These are phyloP conservation scores for Trematomus loennbergii DNA, from an alignment of 2,113 vertebrate species.

Conservation along the genomic window DNA sequence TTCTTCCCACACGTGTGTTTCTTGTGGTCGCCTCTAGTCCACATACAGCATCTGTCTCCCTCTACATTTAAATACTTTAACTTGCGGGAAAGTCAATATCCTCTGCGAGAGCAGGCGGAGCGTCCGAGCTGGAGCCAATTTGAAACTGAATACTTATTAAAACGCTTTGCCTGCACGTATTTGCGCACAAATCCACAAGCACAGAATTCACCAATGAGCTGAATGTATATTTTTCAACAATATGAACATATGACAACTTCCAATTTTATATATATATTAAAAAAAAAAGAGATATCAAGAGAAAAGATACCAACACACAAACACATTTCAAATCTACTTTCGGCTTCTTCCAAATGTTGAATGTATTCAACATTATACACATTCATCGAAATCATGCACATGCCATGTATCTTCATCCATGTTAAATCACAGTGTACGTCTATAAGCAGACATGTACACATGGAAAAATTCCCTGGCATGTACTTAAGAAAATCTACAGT, in stretches of 20 bases:
- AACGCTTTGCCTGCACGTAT: constrained; percentile 54
- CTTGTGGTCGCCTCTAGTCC: constrained; percentile 75
- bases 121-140: constrained; percentile 72
- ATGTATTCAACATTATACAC: constrained; percentile 18
- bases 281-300: background rate
- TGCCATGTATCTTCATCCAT: constrained; percentile 41
- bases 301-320: background rate
- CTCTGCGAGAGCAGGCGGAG: constrained; percentile 77
- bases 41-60: constrained; percentile 72
- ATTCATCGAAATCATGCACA: constrained; percentile 21
- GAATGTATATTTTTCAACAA: constrained; percentile 18
- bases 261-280: background rate
- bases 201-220: constrained; percentile 13
- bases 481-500: constrained; percentile 80
- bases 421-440: constrained; percentile 50
- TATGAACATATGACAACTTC: background rate
- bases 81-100: constrained; percentile 80
- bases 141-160: constrained; percentile 76
- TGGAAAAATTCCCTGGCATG: constrained; percentile 76
- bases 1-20: constrained; percentile 80
- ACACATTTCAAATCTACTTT: background rate
- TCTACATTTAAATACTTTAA: constrained; percentile 81
- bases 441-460: constrained; percentile 66
- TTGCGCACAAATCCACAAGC: constrained; percentile 41
- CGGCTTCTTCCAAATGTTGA: background rate